Evolutionary conservation across 2,888 invertebrate genomes (phyloP).

Genomic region (Nomada ruficornis): DNA sequence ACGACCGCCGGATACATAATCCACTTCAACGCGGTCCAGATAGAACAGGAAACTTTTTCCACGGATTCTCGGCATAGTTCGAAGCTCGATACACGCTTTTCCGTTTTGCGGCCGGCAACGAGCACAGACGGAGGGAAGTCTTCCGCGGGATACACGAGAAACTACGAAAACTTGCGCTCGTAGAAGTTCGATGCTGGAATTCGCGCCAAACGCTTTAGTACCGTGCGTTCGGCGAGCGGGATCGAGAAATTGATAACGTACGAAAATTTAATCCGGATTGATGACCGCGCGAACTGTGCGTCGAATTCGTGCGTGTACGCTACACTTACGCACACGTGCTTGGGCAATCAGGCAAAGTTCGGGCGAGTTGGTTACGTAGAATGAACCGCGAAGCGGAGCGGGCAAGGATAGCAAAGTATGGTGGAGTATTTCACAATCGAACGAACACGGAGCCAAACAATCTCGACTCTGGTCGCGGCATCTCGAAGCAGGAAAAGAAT

Average conservation of each 20-base stretch:
- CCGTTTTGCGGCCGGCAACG: constrained; percentile 43
- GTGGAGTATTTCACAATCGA: constrained; percentile 29
- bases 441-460: constrained; percentile 34
- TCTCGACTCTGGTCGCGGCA: constrained; percentile 14
- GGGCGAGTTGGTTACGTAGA: background rate
- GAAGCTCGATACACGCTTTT: constrained; percentile 49
- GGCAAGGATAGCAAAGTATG: background rate
- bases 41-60: constrained; percentile 38
- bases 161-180: constrained; percentile 4
- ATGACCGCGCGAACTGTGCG: background rate
- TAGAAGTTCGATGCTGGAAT: constrained; percentile 14
- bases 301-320: background rate
- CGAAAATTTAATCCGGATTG: background rate
- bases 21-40: constrained; percentile 12
- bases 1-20: constrained; percentile 35
- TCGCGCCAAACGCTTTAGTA: background rate
- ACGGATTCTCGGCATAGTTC: constrained; percentile 38
- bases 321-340: too few species aligned
- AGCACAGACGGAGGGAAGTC: constrained; percentile 25
- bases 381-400: background rate
- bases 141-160: background rate
- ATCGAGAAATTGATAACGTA: background rate
- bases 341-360: background rate
- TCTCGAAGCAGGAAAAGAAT: constrained; percentile 43
- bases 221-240: background rate